Conservation (phyloP, 2,113 vertebrate genomes). For the Aspiorhynchus laticeps region DNA sequence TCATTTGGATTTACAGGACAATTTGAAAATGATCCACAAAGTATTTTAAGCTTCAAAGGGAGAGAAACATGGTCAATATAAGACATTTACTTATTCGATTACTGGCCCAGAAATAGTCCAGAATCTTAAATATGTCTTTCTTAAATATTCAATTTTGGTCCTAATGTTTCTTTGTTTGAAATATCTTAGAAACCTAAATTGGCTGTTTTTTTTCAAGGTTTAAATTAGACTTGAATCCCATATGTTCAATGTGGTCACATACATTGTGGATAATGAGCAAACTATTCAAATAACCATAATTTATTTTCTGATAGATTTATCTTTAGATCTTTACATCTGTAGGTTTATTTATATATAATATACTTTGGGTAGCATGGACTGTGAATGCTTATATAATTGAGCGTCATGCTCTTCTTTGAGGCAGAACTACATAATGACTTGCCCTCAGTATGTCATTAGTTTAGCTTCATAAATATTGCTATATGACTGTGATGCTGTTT, state of each 20-base stretch:
- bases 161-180: too few relatives aligned
- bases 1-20: neutral
- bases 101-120: neutral
- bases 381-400: slow-evolving; percentile 16
- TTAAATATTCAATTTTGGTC: neutral
- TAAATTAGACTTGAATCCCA: neutral
- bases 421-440: slow-evolving; percentile 12
- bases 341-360: neutral
- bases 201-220: neutral
- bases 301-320: neutral
- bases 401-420: neutral
- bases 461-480: slow-evolving; percentile 25
- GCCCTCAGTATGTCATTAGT: slow-evolving; percentile 26
- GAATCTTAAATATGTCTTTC: neutral
- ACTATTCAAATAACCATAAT: neutral
- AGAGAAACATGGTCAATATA: neutral
- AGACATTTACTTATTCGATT: neutral
- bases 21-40: neutral
- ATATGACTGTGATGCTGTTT: neutral
- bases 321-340: neutral
- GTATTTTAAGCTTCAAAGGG: neutral
- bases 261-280: neutral
- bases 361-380: neutral
- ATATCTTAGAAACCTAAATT: neutral
- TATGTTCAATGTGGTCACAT: neutral